Percentiles rank a stretch among this genome's conserved stretches.
Evolutionary conservation across 2,888 invertebrate species (phyloP).

Genomic region (Zygogramma bicolorata): DNA sequence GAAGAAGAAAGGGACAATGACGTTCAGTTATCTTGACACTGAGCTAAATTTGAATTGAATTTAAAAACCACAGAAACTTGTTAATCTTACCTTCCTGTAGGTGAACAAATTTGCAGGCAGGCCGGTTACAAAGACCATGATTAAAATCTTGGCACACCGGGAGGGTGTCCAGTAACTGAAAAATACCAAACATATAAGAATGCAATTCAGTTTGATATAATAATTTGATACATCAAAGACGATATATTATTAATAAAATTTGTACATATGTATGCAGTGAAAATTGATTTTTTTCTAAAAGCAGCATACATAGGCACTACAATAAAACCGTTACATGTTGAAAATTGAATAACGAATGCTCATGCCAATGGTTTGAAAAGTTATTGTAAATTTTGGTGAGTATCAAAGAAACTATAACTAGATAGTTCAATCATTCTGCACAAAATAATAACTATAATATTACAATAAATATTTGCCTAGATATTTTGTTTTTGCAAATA

Average conservation of each 20-base stretch:
- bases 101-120: constrained; percentile 98
- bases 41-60: too few species aligned
- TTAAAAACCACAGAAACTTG: background rate
- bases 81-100: constrained; percentile 85
- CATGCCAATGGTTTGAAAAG: constrained; percentile 55
- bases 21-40: too few species aligned
- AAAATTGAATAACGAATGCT: constrained; percentile 54
- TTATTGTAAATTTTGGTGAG: constrained; percentile 42
- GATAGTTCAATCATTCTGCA: constrained; percentile 65
- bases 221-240: constrained; percentile 32
- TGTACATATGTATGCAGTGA: constrained; percentile 59
- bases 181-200: constrained; percentile 62
- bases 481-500: constrained; percentile 37
- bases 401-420: constrained; percentile 39
- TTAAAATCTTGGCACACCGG: constrained; percentile 99
- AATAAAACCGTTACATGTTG: constrained; percentile 47
- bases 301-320: constrained; percentile 63
- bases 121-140: constrained; percentile 95
- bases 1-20: too few species aligned
- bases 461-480: constrained; percentile 16
- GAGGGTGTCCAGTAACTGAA: constrained; percentile 99
- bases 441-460: constrained; percentile 35
- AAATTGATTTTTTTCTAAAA: constrained; percentile 39
- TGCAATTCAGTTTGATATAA: background rate
- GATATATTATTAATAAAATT: constrained; percentile 41